Conservation (phyloP, 2,113 vertebrate genomes). For the Orthonyx spaldingii region DNA sequence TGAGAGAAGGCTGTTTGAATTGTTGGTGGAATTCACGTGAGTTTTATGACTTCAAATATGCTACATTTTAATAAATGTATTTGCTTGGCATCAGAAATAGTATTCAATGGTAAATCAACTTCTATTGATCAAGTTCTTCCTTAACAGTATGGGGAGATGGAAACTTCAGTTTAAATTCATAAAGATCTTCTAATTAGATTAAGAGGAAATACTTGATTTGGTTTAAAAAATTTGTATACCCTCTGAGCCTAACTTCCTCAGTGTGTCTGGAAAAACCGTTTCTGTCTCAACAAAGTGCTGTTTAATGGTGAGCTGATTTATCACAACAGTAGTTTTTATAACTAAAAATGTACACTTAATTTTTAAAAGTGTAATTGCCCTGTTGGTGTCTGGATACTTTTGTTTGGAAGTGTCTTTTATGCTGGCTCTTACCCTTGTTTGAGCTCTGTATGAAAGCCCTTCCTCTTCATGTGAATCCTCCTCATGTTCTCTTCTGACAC, state of each 20-base stretch:
- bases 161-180: not conserved
- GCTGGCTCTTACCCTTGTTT: not conserved
- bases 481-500: not conserved
- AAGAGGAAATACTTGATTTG: not conserved
- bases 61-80: not conserved
- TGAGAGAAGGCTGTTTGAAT: not conserved
- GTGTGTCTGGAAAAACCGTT: not conserved
- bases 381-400: not conserved
- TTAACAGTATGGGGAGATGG: not conserved
- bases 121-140: not conserved
- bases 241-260: not conserved
- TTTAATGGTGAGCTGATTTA: not conserved
- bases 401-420: not conserved
- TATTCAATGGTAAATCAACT: not conserved
- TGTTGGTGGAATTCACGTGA: not conserved
- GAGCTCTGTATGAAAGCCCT: not conserved
- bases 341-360: not conserved
- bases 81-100: not conserved
- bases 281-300: not conserved
- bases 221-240: not conserved
- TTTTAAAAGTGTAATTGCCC: not conserved
- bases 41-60: not conserved
- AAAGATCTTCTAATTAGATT: not conserved
- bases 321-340: not conserved
- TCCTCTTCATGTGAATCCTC: not conserved